Base-by-base conservation (phyloP, 2,113 vertebrate genomes). In the Morone chrysops region DNA sequence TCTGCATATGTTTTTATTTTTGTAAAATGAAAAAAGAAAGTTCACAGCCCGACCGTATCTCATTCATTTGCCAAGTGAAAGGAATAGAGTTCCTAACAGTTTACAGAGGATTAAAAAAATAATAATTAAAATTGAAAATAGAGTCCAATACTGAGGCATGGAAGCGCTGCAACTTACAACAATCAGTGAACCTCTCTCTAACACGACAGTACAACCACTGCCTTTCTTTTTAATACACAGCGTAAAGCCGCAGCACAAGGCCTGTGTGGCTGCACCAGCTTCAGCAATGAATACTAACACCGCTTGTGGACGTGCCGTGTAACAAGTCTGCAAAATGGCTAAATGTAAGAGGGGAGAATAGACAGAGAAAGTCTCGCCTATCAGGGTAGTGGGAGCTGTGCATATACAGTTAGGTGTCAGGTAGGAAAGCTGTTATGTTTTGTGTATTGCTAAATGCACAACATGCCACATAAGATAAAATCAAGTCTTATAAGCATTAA, bases 281-380 rank as follows among this genome's bases (percentile, higher is more conserved):
- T 54, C 80, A 41, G 81, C 70, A 73, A 86, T 90, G 91, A 93
- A 94, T 93, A 92, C 92, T 82, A 92, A 95, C 84, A 79, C 43
- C 9, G 62, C 48, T 22, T 59, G 77, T n/a, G 48, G 82, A 89
- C 77, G 84, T 81, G 78, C 81, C 73, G 87, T 86, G 88, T 77
- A 88, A 79, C 88, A 89, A 84, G 69, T 81, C 73, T 56, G 69
- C 77, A 67, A 71, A 84, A 80, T 45, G 74, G 69, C 77, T 63
- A 71, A 84, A 80, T 45, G 74, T 75, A 75, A 66, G 22, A 50
- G 17, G 38, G 70, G 12, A 57, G 60, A 62, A 69, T 8, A 54
- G 61, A 56, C 51, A 12, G 25, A 48, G 4, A 60, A 8, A 50
- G 31, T 38, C 54, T 16, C 17, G 31, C 31, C 4, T 2, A 66